Evolutionary conservation across 2,113 vertebrate species (phyloP).

Genomic region (Piliocolobus tephrosceles): DNA sequence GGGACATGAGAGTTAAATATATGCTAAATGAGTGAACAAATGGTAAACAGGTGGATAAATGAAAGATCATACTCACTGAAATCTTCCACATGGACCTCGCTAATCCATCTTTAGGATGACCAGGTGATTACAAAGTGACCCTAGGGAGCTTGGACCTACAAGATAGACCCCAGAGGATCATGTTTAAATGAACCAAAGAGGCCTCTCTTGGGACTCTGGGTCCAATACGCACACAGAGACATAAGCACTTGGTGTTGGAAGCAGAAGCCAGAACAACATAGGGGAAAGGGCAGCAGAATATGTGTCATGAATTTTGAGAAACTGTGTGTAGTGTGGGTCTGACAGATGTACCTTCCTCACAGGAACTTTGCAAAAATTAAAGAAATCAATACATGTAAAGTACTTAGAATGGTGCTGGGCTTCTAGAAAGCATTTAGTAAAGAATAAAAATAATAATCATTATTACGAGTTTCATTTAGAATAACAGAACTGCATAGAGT

Average conservation of each 20-base stretch:
- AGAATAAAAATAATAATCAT: background rate
- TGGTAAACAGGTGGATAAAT: background rate
- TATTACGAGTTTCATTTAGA: background rate
- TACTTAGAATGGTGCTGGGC: background rate
- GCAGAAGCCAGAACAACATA: background rate
- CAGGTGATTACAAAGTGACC: background rate
- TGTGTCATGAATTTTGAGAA: background rate
- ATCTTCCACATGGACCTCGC: background rate
- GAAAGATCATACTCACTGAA: background rate
- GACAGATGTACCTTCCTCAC: background rate
- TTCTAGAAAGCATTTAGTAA: background rate
- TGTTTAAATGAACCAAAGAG: background rate
- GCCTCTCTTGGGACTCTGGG: accelerated
- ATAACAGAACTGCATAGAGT: background rate
- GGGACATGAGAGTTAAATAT: background rate
- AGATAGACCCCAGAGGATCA: background rate
- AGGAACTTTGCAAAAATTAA: background rate
- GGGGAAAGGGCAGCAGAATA: background rate
- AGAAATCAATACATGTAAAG: background rate
- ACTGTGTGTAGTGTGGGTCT: accelerated
- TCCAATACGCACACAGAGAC: background rate
- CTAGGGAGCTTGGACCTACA: background rate
- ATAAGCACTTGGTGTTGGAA: background rate
- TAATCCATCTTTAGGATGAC: background rate
- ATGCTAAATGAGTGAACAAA: background rate